Evolutionary conservation across 2,113 vertebrate species (phyloP).

Genomic region (Caranx melampygus): DNA sequence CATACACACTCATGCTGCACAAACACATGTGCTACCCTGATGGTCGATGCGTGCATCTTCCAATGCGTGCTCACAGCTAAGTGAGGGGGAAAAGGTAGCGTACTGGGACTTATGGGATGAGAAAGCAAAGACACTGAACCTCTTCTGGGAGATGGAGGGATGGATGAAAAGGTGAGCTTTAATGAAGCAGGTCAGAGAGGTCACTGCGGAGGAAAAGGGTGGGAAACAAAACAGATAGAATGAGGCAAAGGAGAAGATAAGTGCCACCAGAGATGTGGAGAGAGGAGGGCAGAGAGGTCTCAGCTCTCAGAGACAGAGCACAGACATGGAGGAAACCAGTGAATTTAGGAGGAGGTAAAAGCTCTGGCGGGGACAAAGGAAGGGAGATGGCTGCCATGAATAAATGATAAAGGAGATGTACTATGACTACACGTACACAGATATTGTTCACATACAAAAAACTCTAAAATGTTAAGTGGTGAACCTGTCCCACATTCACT

Average conservation of each 20-base stretch:
- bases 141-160: constrained; percentile 23
- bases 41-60: constrained; percentile 11
- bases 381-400: constrained; percentile 57
- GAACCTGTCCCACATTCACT: constrained; percentile 43
- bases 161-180: constrained; percentile 29
- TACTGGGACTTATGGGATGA: constrained; percentile 1
- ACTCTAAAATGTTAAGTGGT: constrained; percentile 21
- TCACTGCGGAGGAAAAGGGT: constrained; percentile 22
- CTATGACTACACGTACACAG: neutral
- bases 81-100: neutral
- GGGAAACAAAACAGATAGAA: constrained; percentile 7
- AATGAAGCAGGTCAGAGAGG: constrained; percentile 42
- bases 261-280: constrained; percentile 15
- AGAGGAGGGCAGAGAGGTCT: constrained; percentile 25
- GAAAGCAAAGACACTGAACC: neutral
- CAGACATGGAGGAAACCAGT: constrained; percentile 16
- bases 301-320: constrained; percentile 4
- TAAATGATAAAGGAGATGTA: constrained; percentile 62
- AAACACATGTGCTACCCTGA: constrained; percentile 39
- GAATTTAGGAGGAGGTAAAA: constrained; percentile 45
- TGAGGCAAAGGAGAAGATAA: constrained; percentile 18
- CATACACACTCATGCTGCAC: constrained; percentile 1
- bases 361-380: constrained; percentile 33
- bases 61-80: constrained; percentile 16
- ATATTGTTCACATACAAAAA: constrained; percentile 31